Evolutionary conservation across 35 echinoderm and acorn worm species (phyloP), one percentile per base, ranked within the genome.

Genomic region (Lytechinus pictus): DNA sequence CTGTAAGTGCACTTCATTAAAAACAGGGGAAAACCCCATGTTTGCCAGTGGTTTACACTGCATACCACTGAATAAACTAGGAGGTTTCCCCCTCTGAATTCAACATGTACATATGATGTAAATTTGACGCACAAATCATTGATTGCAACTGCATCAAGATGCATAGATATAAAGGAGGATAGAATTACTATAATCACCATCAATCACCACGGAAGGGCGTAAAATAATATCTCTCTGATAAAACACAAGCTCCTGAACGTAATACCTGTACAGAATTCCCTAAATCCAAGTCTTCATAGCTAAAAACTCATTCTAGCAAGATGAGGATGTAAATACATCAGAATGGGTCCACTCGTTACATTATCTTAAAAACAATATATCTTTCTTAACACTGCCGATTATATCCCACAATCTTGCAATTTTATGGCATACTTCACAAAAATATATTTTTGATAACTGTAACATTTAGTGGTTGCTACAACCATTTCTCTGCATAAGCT

Each of bases 1-100:
- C 28, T 29, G 88, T 90, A 90, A 90, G 88, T 90, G 88, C 88
- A 90, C 88, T 90, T 90, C 13, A 79, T 79, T 79, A 79, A 24
- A 90, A 90, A 90, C 28, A 52, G 52, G 29, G 88, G 66, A 24
- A 79, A 79, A 24, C 52, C 88, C 88, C 6, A 51, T 10, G 33
- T 90, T 21, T 90, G 88, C 52, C 88, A 90, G 52, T 79, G n/a
- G n/a, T 79, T 16, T 79, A 79, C 66, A 79, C 7, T 58, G 9
- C 9, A 58, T 13, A 58, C 56, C 56, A 58, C 14, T n/a, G 6
- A 24, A 16, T 79, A 14, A 79, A 79, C 66, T 8, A n/a, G 66
- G 66, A 14, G 33, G 66, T 79, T 79, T 79, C 13, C 66, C 66
- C 66, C 66, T 79, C 66, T 79, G 66, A 79, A 79, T 79, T 79